Conservation (phyloP, 2,113 vertebrate genomes). For the Aptenodytes forsteri region DNA sequence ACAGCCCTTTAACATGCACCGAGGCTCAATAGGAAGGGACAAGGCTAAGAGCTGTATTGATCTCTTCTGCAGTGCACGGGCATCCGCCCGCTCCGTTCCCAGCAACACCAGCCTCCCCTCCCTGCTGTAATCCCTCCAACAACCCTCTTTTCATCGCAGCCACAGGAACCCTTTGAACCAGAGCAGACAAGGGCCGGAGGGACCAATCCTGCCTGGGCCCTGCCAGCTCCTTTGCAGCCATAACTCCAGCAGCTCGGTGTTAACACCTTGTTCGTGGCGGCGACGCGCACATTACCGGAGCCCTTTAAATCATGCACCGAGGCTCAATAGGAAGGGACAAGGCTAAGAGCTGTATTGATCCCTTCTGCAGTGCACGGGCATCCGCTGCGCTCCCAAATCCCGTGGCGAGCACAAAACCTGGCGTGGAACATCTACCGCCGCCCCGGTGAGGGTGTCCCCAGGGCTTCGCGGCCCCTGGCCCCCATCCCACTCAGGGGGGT, state of each 20-base stretch:
- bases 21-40: too few relatives aligned
- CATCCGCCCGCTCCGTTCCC: not conserved
- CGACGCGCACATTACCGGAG: not conserved
- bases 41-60: too few relatives aligned
- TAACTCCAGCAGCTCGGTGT: not conserved
- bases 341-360: not conserved
- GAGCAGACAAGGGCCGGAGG: not conserved
- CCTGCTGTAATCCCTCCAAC: not conserved
- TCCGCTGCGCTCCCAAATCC: not conserved
- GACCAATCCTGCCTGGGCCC: not conserved
- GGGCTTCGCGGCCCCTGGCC: rapidly evolving
- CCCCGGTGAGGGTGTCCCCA: rapidly evolving
- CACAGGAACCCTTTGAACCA: not conserved
- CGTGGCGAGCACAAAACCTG: not conserved
- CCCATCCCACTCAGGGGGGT: rapidly evolving
- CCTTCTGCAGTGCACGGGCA: not conserved
- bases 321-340: not conserved
- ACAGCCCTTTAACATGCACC: too few relatives aligned
- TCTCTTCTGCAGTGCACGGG: too few relatives aligned
- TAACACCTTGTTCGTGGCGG: not conserved
- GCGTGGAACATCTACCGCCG: rapidly evolving
- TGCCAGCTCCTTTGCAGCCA: not conserved
- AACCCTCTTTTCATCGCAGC: not conserved
- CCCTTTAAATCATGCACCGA: not conserved
- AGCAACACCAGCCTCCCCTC: not conserved